Percentiles rank a stretch among this genome's conserved stretches.
Conservation (phyloP, 2,888 invertebrate species). For the Calliopum simillimum region DNA sequence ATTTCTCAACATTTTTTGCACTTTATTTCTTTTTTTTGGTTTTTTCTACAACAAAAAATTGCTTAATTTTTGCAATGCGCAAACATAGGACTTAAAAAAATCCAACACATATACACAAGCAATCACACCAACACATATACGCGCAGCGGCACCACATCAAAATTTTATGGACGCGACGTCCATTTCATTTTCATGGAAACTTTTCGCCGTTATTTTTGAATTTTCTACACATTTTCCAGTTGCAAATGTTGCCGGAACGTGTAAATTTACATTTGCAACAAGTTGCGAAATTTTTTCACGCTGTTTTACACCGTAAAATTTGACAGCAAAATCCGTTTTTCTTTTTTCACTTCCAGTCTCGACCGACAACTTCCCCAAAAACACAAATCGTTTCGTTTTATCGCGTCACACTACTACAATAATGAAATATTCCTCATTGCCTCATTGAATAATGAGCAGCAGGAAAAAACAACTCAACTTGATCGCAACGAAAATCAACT, state of each 20-base stretch:
- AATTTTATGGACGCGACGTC: background rate
- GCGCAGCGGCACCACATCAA: background rate
- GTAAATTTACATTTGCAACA: background rate
- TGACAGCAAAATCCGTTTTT: too few species aligned
- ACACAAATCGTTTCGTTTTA: slow-evolving; percentile 30
- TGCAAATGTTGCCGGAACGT: background rate
- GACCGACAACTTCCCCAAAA: slow-evolving; percentile 1
- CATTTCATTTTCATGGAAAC: slow-evolving; percentile 2
- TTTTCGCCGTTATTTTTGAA: slow-evolving; percentile 24
- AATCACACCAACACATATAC: background rate
- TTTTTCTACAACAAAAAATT: slow-evolving; percentile 3
- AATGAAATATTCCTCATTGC: too few species aligned
- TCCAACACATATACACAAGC: background rate
- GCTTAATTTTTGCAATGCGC: background rate
- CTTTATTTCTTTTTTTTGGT: slow-evolving; percentile 16
- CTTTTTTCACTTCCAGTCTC: background rate
- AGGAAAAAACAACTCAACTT: slow-evolving; percentile 30
- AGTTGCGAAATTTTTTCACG: slow-evolving; percentile 19
- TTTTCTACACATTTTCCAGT: background rate
- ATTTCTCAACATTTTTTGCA: slow-evolving; percentile 30
- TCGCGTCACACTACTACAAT: too few species aligned
- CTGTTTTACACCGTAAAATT: background rate
- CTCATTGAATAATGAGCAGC: too few species aligned
- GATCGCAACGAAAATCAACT: background rate
- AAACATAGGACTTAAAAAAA: too few species aligned